Base-by-base conservation (phyloP, 2,888 invertebrate genomes). In the Flabesymbios commensalis region DNA sequence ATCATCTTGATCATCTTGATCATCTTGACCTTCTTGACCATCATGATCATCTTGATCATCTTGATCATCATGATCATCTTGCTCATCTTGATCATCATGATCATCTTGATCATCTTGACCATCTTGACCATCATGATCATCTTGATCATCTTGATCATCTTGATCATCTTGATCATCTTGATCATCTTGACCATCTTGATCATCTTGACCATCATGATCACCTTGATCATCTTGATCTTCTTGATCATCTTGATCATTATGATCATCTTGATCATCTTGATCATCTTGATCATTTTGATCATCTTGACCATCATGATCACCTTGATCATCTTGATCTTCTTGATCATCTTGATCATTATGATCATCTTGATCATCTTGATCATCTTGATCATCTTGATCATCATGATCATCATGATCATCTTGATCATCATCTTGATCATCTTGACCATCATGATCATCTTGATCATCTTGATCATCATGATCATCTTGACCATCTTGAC, bases 401-500 rank as follows among this genome's bases (percentile, higher is more conserved):
- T 45, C 22, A 45, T 14, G 17, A 45, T 19, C 47, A 45, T 45
- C 10, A 45, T 45, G 17, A 45, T 45, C 47, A 45, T 45, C 47
- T 17, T 45, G 17, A 36, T 36, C 39, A 36, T 36, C 39, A 36
- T 36, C 39, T 14, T 14, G 39, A 36, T 36, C 39, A 36, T 36
- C 39, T 14, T n/a, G 39, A 45, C 19, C 17, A 45, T 45, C 22
- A 45, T 10, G 47, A 45, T 19, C 47, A 45, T 45, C 22, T 17
- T 45, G 47, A 45, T 45, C 47, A 45, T 45, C 47, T 17, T 45
- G 17, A 45, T 45, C 17, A 45, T 45, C 17, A 45, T 45, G 7
- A 45, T 19, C 17, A 45, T 45, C 47, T 17, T 45, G 17, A 45
- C 22, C 14, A 45, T 45, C 47, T 17, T 14, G 14, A 45, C 19